Evolutionary conservation across 23 tunicate species (phyloP), one percentile per base, ranked within the genome.

Genomic region (Halocynthia aurantium): DNA sequence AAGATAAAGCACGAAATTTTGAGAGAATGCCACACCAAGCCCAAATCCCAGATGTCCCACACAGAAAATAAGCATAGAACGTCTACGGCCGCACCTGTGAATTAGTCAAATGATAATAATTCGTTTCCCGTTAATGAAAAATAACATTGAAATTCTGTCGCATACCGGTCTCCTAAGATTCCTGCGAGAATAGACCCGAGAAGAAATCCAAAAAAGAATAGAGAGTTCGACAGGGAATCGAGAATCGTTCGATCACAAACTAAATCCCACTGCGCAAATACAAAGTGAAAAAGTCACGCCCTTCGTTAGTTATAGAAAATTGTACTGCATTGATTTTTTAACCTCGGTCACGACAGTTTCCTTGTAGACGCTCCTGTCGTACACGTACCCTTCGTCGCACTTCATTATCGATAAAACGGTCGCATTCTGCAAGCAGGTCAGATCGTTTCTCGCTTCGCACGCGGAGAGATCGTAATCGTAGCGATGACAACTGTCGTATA

Each of bases 181-280:
- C 89, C 89, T 52, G 84, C 71, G 7, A 78, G 12, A 8, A 74
- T 10, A 8, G 78, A 53, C 17, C 78, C 78, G 40, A 73, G 7
- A 44, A 85, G 73, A n/a, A 80, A 61, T 73, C 90, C 90, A 19
- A 85, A 15, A 57, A 81, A 85, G 18, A 49, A 75, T 0, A 65
- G 53, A 9, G 84, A 85, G 6, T 69, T 85, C 6, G 90, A 77
- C 8, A 81, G 51, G 13, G 90, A 70, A 7, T 53, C 55, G 13
- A 80, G 51, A 19, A 55, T 63, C 13, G 52, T 15, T 19, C 63
- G 68, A 8, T 56, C 81, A 22, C 90, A 85, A 6, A 85, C 84
- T 11, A 85, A 67, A 64, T 85, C 72, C 90, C 90, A 85, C 90
- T 85, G 83, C 64, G 10, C 49, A 52, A 13, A 60, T 15, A 60